These are phyloP conservation scores for Dryas iulia DNA, from an alignment of 1,140 invertebrate species.

Conservation along the genomic window DNA sequence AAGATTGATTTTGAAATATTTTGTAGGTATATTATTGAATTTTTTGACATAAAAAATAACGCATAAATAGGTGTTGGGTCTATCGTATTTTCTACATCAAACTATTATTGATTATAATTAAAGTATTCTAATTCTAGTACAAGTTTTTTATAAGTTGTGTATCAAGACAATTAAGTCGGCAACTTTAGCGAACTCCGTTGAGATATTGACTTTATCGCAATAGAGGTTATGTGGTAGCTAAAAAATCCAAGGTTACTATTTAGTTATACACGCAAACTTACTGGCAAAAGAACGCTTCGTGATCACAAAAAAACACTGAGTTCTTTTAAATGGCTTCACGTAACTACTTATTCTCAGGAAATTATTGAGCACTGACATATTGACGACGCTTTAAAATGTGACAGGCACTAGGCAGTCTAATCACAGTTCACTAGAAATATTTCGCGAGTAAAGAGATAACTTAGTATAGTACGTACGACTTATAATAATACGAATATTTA, in stretches of 20 bases:
- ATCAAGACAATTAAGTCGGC: background rate
- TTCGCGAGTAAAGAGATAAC: conserved; percentile 35
- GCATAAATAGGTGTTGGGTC: too few species aligned
- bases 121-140: background rate
- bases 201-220: conserved; percentile 2
- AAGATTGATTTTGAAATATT: background rate
- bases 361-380: conserved; percentile 72
- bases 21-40: background rate
- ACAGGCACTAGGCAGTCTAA: conserved; percentile 62
- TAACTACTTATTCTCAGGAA: conserved; percentile 60
- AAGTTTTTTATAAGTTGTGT: background rate
- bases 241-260: conserved; percentile 35
- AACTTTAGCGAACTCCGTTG: background rate
- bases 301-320: conserved; percentile 47
- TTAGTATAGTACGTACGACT: conserved; percentile 27
- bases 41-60: background rate
- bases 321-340: conserved; percentile 43
- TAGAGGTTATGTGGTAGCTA: conserved; percentile 28
- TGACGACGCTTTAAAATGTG: conserved; percentile 57
- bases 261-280: conserved; percentile 47
- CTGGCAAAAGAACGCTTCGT: conserved; percentile 49
- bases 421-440: conserved; percentile 18
- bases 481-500: background rate
- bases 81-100: too few species aligned
- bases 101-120: background rate